Conservation (phyloP, 2,113 vertebrate species). For the Vimba vimba region DNA sequence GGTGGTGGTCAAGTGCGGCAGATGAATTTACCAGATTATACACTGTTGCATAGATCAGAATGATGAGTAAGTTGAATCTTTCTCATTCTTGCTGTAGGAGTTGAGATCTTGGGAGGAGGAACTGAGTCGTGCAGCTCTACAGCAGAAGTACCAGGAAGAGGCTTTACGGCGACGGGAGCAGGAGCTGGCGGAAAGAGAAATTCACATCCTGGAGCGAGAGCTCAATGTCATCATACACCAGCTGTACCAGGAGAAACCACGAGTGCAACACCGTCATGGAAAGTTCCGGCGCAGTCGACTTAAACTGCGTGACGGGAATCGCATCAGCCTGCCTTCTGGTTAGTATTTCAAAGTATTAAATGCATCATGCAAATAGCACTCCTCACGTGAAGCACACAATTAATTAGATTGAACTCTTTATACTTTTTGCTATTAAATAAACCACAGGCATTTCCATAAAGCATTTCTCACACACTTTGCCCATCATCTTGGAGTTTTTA, state of each 20-base stretch:
- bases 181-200: conserved; percentile 93
- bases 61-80: conserved; percentile 3
- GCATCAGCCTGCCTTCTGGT: conserved; percentile 97
- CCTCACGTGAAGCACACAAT: background rate
- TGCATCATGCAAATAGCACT: background rate
- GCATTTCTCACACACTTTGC: background rate
- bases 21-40: background rate
- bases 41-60: background rate
- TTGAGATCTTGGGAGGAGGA: conserved; percentile 96
- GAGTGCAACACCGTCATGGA: conserved; percentile 92
- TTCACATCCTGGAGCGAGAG: conserved; percentile 94
- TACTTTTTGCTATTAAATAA: no score
- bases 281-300: conserved; percentile 92
- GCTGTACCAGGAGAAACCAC: conserved; percentile 95
- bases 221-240: conserved; percentile 98
- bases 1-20: background rate
- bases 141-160: conserved; percentile 97
- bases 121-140: conserved; percentile 87
- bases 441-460: background rate
- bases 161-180: conserved; percentile 88
- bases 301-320: conserved; percentile 93
- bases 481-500: background rate
- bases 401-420: background rate
- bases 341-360: background rate
- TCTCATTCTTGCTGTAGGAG: conserved; percentile 76